A percentile compares a stretch with the other conserved stretches of the same genome.
Conservation (phyloP, 2,797 vertebrate genomes). For the Sciurus vulgaris region DNA sequence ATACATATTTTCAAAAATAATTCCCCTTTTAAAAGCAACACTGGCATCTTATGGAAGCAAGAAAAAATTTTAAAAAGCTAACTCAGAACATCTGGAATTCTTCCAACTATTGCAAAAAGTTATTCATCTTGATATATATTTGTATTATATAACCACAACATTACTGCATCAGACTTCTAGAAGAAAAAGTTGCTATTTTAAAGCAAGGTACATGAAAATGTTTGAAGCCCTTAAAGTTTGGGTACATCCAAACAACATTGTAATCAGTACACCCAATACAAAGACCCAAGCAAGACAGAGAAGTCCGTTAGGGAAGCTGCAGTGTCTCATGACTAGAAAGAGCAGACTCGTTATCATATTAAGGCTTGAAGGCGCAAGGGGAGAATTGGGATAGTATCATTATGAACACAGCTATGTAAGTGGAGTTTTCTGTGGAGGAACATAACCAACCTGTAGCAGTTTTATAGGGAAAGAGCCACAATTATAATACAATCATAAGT, state of each 20-base stretch:
- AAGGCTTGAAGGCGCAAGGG: neutral
- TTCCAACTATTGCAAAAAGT: neutral
- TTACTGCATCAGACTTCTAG: neutral
- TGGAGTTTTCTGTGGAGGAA: neutral
- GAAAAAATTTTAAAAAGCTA: neutral
- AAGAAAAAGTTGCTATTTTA: neutral
- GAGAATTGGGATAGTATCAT: neutral
- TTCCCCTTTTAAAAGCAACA: too few relatives aligned
- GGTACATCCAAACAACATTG: neutral
- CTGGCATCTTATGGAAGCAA: neutral
- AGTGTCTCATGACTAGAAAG: neutral
- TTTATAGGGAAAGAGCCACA: neutral
- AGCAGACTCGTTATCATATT: neutral
- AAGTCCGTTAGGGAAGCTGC: neutral
- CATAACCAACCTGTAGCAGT: neutral
- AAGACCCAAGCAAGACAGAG: neutral
- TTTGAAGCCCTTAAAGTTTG: neutral
- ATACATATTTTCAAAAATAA: neutral
- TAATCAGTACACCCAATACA: neutral
- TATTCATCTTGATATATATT: neutral
- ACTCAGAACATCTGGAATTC: conserved; percentile 2
- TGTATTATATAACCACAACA: neutral
- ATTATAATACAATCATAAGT: too few relatives aligned
- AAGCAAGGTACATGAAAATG: neutral
- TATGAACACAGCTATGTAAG: neutral